Conservation (phyloP, 2,113 vertebrate genomes). For the Proteles cristata region DNA sequence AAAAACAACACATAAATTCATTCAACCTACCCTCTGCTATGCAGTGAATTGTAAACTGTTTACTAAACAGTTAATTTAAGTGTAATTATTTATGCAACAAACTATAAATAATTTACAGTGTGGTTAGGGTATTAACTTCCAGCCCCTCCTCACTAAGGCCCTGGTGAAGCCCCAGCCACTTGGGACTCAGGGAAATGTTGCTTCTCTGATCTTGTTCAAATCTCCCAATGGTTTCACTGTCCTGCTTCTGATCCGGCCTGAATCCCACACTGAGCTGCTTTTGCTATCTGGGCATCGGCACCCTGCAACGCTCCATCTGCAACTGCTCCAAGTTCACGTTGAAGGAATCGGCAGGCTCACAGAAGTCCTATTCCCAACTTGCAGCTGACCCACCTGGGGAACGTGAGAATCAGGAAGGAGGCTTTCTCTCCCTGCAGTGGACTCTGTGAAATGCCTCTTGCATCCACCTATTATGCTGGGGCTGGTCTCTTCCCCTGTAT, state of each 20-base stretch:
- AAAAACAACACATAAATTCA: constrained; percentile 47
- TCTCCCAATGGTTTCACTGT: not conserved
- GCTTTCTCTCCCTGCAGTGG: not conserved
- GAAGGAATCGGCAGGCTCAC: not conserved
- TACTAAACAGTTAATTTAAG: constrained; percentile 54
- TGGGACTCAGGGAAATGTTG: not conserved
- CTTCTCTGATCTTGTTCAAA: not conserved
- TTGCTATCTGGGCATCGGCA: accelerated
- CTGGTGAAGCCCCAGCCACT: not conserved
- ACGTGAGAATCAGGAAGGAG: not conserved
- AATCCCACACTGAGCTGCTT: not conserved
- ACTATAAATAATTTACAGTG: constrained; percentile 70
- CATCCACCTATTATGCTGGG: accelerated
- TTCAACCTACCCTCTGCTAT: not conserved
- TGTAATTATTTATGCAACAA: constrained; percentile 69
- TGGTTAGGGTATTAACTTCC: constrained; percentile 36
- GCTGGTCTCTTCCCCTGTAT: not conserved
- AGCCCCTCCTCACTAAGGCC: not conserved
- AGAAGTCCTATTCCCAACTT: accelerated
- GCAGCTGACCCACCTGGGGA: not conserved
- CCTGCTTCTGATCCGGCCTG: not conserved
- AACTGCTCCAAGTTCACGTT: not conserved
- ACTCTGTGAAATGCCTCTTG: not conserved
- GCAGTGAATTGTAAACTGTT: constrained; percentile 57
- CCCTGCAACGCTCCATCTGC: not conserved